phyloP scores from a whole-genome alignment of 2,113 vertebrate species.

The Azemiops feae region DNA sequence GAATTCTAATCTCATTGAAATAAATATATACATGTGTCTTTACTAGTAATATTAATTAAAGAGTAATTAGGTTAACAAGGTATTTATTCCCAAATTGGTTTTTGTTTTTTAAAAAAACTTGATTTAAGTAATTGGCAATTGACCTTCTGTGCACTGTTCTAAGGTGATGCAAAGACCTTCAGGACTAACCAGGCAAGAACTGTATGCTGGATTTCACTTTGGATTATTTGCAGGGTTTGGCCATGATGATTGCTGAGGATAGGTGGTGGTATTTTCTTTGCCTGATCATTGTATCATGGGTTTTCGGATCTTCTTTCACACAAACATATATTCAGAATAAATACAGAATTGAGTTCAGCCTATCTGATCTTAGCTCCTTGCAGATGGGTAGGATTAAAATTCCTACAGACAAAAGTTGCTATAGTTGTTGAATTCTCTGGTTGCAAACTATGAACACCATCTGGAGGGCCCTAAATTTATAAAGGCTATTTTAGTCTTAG shows the following conservation, averaged over 20 bases:
- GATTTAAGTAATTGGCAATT: conserved; percentile 50
- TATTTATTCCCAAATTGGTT: conserved; percentile 50
- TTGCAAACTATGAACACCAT: neutral
- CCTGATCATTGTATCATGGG: neutral
- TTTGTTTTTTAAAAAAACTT: conserved; percentile 12
- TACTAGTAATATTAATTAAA: conserved; percentile 55
- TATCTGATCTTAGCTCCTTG: neutral
- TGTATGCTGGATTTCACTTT: neutral
- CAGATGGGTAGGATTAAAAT: neutral
- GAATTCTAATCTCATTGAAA: neutral
- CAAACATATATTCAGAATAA: neutral
- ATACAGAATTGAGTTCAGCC: neutral
- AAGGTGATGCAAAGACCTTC: conserved; percentile 7
- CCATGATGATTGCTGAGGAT: neutral
- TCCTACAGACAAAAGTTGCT: neutral
- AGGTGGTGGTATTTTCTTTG: neutral
- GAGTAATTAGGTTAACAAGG: conserved; percentile 25
- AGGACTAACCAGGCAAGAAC: neutral
- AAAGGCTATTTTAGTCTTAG: neutral
- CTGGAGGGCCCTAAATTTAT: neutral
- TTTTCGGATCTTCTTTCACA: neutral
- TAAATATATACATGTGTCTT: conserved; percentile 12
- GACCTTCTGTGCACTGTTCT: conserved; percentile 46
- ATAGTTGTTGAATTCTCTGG: neutral
- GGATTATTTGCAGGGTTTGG: neutral